A percentile compares a stretch with the other conserved stretches of the same genome.
These are phyloP conservation scores for Taurulus bubalis DNA, from an alignment of 2,113 vertebrate genomes.

Conservation along the genomic window DNA sequence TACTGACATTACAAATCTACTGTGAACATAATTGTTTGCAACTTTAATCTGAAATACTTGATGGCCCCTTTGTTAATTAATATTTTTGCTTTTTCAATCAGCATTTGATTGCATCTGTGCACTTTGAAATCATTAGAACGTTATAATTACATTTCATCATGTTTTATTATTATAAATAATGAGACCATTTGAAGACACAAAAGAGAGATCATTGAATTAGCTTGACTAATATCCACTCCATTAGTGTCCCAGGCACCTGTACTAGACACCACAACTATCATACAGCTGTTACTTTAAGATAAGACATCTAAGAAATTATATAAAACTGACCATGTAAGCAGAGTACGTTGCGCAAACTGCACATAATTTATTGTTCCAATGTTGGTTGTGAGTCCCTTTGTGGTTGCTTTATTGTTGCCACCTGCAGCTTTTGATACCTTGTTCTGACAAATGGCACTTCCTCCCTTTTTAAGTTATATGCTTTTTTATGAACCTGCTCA, in stretches of 20 bases:
- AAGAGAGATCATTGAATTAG: slow-evolving; percentile 8
- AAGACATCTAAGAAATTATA: not conserved
- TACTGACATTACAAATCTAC: not conserved
- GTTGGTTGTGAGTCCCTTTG: not conserved
- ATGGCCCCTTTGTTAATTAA: not conserved
- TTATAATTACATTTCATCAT: not conserved
- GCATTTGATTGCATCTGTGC: not conserved
- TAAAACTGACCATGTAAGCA: not conserved
- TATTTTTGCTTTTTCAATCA: not conserved
- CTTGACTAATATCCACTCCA: slow-evolving; percentile 3
- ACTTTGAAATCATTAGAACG: not conserved
- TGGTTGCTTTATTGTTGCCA: slow-evolving; percentile 6
- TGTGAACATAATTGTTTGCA: not conserved
- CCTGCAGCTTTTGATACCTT: not conserved
- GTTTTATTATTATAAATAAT: not conserved
- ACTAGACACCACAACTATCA: not conserved
- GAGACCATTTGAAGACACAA: not conserved
- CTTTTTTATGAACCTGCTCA: slow-evolving; percentile 14
- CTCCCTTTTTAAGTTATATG: not conserved
- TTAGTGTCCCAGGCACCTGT: not conserved
- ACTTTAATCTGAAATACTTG: not conserved
- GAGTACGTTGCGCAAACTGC: not conserved
- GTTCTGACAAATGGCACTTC: not conserved
- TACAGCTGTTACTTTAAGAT: not conserved
- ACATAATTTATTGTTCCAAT: slow-evolving; percentile 36